Base-by-base conservation (phyloP, 2,888 invertebrate species). In the Gisinianus flammeolus region DNA sequence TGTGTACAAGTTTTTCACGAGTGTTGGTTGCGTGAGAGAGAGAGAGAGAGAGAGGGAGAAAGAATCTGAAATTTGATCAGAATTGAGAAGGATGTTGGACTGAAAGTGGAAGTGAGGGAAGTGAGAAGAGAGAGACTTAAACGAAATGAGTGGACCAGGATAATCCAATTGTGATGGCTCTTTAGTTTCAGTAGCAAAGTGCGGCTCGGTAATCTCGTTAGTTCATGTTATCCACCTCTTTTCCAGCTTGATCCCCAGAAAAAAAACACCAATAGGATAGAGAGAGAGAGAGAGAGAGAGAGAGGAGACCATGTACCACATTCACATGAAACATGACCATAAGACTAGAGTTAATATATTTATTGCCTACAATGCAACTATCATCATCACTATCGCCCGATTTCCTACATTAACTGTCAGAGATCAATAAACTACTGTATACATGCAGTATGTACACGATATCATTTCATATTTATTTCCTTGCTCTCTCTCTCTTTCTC, bases 101-200 rank as follows among this genome's bases (percentile, higher is more conserved):
- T 44, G 12, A 2, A n/a, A 31, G 52, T 35, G 16, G 70, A 12
- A 31, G 30, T 35, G n/a, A 33, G 33, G 33, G 26, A 26, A 22
- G 31, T 26, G 44, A 26, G n/a, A 70, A 28, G 54, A 54, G 54
- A 54, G 71, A 54, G 71, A 71, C 77, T 80, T 66, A 76, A 78
- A 80, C 76, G 78, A 72, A 80, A 74, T 75, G 72, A 80, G 71
- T 70, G 69, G 77, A 77, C 74, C 66, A 64, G 64, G 64, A 67
- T 74, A 74, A 74, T 74, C 64, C 35, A 74, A 74, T 74, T 74
- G 74, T 74, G 26, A 30, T 68, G 62, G 62, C 64, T 66, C 66
- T 64, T 66, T 66, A 66, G 74, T 74, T 74, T 74, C 74, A 74
- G 44, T 74, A 33, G 74, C 66, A 74, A 74, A 74, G 74, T 74